A percentile compares a stretch with the other conserved stretches of the same genome.
phyloP scores from a whole-genome alignment of 2,888 invertebrate species.

The Norana najaformis region DNA sequence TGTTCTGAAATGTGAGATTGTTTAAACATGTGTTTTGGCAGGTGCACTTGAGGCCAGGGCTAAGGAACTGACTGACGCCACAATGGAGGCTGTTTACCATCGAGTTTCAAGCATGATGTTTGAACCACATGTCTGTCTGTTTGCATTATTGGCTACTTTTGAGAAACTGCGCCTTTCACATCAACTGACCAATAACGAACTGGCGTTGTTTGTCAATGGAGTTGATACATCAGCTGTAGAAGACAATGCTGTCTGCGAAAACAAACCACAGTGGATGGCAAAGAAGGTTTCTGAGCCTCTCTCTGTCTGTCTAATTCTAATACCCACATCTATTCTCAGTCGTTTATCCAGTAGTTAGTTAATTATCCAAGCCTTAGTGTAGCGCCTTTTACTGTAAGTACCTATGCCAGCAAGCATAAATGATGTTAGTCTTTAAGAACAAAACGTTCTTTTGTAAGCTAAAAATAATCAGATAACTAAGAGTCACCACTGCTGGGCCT shows the following conservation, averaged over 20 bases:
- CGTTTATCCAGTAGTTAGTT: too few relatives aligned
- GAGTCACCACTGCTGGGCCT: too few relatives aligned
- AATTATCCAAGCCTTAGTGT: too few relatives aligned
- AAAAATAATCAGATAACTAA: too few relatives aligned
- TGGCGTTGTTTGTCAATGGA: constrained; percentile 58
- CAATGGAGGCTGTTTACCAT: constrained; percentile 51
- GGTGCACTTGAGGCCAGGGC: constrained; percentile 56
- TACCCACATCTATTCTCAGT: too few relatives aligned
- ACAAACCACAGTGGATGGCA: constrained; percentile 56
- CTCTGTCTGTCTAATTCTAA: not conserved
- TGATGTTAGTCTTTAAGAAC: too few relatives aligned
- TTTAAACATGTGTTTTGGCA: constrained; percentile 37
- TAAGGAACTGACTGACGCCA: constrained; percentile 56
- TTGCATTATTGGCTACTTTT: constrained; percentile 55
- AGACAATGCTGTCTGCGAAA: constrained; percentile 49
- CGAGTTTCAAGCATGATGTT: constrained; percentile 58
- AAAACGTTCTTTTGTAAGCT: too few relatives aligned
- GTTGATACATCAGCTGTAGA: constrained; percentile 53
- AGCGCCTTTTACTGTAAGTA: too few relatives aligned
- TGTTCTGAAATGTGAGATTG: not conserved
- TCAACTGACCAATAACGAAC: constrained; percentile 54
- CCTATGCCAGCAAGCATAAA: too few relatives aligned
- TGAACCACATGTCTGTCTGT: constrained; percentile 54
- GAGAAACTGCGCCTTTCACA: constrained; percentile 53
- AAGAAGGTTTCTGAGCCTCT: constrained; percentile 46